Percentiles rank a stretch among this genome's conserved stretches.
These are phyloP conservation scores for Triplophysa tibetana DNA, from an alignment of 2,113 vertebrate genomes.

Conservation along the genomic window DNA sequence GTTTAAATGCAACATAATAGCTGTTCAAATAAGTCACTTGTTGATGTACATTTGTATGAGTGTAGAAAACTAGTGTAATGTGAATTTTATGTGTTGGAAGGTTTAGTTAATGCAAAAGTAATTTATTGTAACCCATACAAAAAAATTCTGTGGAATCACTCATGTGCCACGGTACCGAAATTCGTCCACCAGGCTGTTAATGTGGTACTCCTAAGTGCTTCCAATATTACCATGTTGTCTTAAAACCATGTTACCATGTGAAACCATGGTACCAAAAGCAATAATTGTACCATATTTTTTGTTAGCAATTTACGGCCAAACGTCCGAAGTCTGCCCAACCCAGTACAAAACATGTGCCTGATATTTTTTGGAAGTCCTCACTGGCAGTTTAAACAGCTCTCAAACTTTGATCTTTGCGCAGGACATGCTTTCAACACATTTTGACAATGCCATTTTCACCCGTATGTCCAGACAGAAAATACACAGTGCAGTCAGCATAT, in stretches of 20 bases:
- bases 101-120: not conserved
- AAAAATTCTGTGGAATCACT: too few relatives aligned
- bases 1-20: not conserved
- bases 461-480: not conserved
- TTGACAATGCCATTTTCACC: not conserved
- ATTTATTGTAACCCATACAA: not conserved
- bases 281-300: too few relatives aligned
- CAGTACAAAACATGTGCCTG: not conserved
- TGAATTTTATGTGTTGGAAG: not conserved
- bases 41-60: not conserved
- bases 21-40: not conserved
- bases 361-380: not conserved
- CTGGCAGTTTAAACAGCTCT: not conserved
- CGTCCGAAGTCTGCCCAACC: not conserved
- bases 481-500: conserved; percentile 7
- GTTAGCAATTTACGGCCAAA: too few relatives aligned
- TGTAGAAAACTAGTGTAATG: not conserved
- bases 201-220: too few relatives aligned
- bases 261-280: too few relatives aligned
- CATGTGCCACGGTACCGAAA: too few relatives aligned
- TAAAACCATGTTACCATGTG: too few relatives aligned
- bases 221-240: too few relatives aligned
- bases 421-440: not conserved
- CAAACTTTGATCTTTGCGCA: not conserved
- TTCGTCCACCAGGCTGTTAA: too few relatives aligned